Conservation (phyloP, 2,797 vertebrate species). For the Darevskia nairensis region DNA sequence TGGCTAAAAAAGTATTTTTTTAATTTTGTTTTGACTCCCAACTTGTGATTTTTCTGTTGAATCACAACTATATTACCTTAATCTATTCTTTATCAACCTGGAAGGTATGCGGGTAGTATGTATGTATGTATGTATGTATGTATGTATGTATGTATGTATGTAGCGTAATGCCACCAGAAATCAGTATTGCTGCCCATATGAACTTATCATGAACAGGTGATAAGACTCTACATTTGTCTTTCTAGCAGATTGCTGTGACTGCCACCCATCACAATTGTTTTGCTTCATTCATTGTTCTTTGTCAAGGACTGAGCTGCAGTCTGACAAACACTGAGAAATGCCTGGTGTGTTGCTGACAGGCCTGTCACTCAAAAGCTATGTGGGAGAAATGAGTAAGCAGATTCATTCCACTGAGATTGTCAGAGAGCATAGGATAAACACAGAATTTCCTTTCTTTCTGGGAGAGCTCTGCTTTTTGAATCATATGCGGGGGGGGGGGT, state of each 20-base stretch:
- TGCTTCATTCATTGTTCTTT: constrained; percentile 39
- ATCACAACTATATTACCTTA: constrained; percentile 10
- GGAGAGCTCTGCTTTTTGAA: background rate
- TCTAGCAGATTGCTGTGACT: constrained; percentile 38
- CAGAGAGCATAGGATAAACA: constrained; percentile 28
- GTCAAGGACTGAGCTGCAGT: background rate
- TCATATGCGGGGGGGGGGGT: background rate
- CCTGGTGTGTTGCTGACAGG: constrained; percentile 3
- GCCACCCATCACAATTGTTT: constrained; percentile 46
- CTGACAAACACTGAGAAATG: constrained; percentile 3
- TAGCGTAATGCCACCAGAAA: background rate
- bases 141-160: background rate
- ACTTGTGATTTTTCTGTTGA: too few species aligned
- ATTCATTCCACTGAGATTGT: background rate
- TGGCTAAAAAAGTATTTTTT: too few species aligned
- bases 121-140: too few species aligned
- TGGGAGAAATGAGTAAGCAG: constrained; percentile 14
- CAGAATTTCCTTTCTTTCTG: background rate
- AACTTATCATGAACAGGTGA: constrained; percentile 6
- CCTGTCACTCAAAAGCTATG: constrained; percentile 26
- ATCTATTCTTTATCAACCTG: background rate
- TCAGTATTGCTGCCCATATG: background rate
- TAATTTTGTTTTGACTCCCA: background rate
- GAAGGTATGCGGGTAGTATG: background rate
- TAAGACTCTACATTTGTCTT: constrained; percentile 8